These are phyloP conservation scores for Clamator glandarius DNA, from an alignment of 2,797 vertebrate species.

Conservation along the genomic window DNA sequence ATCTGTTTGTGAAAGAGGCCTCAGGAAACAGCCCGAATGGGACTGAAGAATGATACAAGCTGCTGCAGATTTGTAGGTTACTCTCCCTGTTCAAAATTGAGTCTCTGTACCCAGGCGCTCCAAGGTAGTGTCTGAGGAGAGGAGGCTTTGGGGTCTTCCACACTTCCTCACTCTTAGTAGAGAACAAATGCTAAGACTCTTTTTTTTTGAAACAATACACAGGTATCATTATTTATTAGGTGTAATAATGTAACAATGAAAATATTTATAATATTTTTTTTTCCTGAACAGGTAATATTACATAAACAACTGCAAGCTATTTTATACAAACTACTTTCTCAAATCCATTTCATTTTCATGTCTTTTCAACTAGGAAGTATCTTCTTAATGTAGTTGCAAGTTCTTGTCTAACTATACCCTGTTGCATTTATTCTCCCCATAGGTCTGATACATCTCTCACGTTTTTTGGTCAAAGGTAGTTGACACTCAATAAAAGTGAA, in stretches of 20 bases:
- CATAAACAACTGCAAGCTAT: conserved; percentile 7
- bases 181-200: conserved; percentile 11
- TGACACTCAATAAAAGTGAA: background rate
- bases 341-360: background rate
- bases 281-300: background rate
- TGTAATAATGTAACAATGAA: conserved; percentile 34
- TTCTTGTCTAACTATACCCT: background rate
- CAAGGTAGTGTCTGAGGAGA: background rate
- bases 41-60: background rate
- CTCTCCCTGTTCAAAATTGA: background rate
- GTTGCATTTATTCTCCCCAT: background rate
- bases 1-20: background rate
- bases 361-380: background rate
- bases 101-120: background rate
- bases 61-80: background rate
- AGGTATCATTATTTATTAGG: conserved; percentile 70
- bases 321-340: conserved; percentile 51
- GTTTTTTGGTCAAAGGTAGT: background rate
- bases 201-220: conserved; percentile 34
- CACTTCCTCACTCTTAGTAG: background rate
- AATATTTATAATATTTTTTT: background rate
- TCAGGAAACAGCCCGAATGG: background rate
- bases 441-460: background rate
- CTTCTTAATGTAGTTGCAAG: background rate
- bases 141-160: background rate